Percentiles rank a stretch among this genome's conserved stretches.
Conservation (phyloP, 2,888 invertebrate genomes). For the Plemyria rubiginata region DNA sequence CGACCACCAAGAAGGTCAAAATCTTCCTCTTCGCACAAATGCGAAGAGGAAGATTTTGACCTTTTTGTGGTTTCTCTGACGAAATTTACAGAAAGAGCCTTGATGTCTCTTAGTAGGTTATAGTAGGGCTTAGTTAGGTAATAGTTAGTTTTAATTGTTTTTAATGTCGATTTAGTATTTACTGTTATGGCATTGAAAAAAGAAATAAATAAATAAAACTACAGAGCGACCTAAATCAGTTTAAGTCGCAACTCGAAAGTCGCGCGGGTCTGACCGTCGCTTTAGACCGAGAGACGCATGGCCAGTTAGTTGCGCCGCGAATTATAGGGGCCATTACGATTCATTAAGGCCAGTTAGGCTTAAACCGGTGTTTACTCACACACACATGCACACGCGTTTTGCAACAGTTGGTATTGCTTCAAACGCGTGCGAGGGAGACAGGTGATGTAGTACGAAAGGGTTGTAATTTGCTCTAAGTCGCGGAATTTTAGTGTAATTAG, state of each 20-base stretch:
- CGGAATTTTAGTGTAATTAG: slow-evolving; percentile 77
- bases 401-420: slow-evolving; percentile 75
- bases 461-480: slow-evolving; percentile 73
- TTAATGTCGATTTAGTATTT: too few species aligned
- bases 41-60: too few species aligned
- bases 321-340: slow-evolving; percentile 86
- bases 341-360: slow-evolving; percentile 86
- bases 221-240: background rate
- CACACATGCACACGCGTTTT: slow-evolving; percentile 63
- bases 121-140: too few species aligned
- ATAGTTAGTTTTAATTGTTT: too few species aligned
- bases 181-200: too few species aligned
- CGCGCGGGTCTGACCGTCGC: slow-evolving; percentile 6
- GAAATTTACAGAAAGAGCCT: too few species aligned
- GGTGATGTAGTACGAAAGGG: slow-evolving; percentile 51
- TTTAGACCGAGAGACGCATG: slow-evolving; percentile 58
- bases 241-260: background rate
- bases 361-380: slow-evolving; percentile 85
- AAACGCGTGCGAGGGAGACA: slow-evolving; percentile 61
- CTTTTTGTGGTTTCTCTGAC: too few species aligned
- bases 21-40: too few species aligned
- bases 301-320: slow-evolving; percentile 86
- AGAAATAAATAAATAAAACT: background rate
- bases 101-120: too few species aligned
- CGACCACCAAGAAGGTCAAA: too few species aligned